These are phyloP conservation scores for Myopa testacea DNA, from an alignment of 2,888 invertebrate species.

Conservation along the genomic window DNA sequence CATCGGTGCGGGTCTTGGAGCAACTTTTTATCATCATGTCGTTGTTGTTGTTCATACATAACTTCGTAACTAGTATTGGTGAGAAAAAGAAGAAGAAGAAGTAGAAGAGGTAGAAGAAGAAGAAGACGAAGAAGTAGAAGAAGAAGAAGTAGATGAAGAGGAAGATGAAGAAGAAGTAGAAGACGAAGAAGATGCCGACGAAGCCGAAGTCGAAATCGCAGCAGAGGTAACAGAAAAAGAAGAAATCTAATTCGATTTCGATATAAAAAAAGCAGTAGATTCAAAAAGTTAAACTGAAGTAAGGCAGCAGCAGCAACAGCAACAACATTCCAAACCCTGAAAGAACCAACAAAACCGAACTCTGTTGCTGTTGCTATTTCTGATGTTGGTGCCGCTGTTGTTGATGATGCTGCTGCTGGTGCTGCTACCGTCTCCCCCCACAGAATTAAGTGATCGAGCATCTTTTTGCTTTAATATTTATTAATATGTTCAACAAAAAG, in stretches of 20 bases:
- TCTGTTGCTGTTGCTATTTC: too few relatives aligned
- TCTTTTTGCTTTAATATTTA: constrained; percentile 30
- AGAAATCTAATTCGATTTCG: constrained; percentile 17
- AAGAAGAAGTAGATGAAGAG: background rate
- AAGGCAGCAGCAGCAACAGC: constrained; percentile 17
- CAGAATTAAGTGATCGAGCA: constrained; percentile 33
- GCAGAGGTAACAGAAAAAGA: background rate
- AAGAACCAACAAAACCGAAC: too few relatives aligned
- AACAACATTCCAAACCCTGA: background rate
- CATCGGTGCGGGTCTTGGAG: constrained; percentile 28
- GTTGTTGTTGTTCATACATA: constrained; percentile 27
- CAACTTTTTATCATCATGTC: constrained; percentile 23
- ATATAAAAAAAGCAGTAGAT: constrained; percentile 11
- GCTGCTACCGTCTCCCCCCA: constrained; percentile 45
- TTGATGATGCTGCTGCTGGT: constrained; percentile 43
- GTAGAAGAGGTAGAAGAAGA: background rate
- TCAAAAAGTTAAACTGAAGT: constrained; percentile 19
- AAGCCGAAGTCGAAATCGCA: background rate
- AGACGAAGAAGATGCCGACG: background rate
- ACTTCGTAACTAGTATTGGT: constrained; percentile 38
- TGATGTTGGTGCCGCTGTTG: background rate
- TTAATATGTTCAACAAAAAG: constrained; percentile 32
- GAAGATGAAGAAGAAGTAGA: background rate
- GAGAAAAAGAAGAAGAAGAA: constrained; percentile 17
- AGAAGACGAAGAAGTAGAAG: background rate